Evolutionary conservation across 92 coral and sea anemone species (phyloP), one percentile per base, ranked within the genome.

Genomic region (Palythoa heliodiscus): DNA sequence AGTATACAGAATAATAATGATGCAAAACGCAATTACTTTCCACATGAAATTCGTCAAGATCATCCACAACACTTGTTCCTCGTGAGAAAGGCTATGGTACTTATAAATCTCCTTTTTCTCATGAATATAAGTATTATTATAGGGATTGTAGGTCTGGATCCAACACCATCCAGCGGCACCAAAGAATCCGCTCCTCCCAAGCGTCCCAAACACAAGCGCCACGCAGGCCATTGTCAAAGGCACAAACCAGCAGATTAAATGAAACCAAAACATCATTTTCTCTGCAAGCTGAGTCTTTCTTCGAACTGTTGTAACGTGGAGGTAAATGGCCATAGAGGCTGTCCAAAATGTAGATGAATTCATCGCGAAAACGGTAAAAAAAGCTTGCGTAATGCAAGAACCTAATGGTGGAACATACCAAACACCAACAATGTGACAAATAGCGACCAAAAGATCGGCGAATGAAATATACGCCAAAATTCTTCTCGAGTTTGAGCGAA

Each of bases 181-280:
- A 77, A 77, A 2, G 25, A 55, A 77, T 12, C 11, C 35, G 63
- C 54, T 48, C 4, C 71, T 40, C 5, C 83, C 83, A 78, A 78
- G 73, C n/a, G 52, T 47, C 39, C 63, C 24, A 15, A 63, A 63
- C 37, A 61, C 19, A n/a, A 78, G 13, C 3, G 72, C 71, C 72
- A 78, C 5, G 17, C 72, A 38, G 11, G 83, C 73, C 54, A 60
- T 6, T 23, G 17, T 78, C 24, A 78, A n/a, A 14, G 83, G 83
- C 25, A 78, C 83, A 40, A 78, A 40, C 83, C 83, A 78, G 38
- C 83, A 78, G 72, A 64, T 61, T 61, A 78, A n/a, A 14, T 78
- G 83, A 68, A 61, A 63, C 83, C 83, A 78, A 43, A 78, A 19
- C 73, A 78, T 61, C 55, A 78, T 64, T 22, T 9, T 78, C 39